Conservation (phyloP, 2,888 invertebrate species). For the Crematogaster levior region DNA sequence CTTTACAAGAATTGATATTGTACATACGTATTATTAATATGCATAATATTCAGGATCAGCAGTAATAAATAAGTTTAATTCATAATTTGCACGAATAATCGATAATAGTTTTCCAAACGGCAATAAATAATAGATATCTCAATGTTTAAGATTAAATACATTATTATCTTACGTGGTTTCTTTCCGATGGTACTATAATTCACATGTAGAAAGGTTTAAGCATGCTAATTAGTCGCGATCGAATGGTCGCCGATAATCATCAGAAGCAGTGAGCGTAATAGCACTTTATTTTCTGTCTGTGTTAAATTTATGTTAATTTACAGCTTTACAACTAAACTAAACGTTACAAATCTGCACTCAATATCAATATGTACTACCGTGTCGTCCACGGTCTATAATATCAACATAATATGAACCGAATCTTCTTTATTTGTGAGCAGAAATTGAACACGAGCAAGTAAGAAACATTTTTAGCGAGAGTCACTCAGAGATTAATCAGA, state of each 20-base stretch:
- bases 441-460: neutral
- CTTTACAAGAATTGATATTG: neutral
- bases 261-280: conserved; percentile 60
- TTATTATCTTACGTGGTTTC: conserved; percentile 32
- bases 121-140: conserved; percentile 47
- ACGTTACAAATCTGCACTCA: neutral
- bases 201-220: neutral
- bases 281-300: conserved; percentile 36
- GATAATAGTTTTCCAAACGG: conserved; percentile 54
- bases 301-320: conserved; percentile 24
- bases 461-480: conserved; percentile 12
- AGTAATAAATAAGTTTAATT: neutral
- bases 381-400: conserved; percentile 24
- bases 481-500: neutral
- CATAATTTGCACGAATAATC: neutral
- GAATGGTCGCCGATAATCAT: conserved; percentile 56
- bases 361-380: conserved; percentile 25
- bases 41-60: neutral
- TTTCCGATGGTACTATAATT: conserved; percentile 54
- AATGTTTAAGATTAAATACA: conserved; percentile 18
- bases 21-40: neutral
- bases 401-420: conserved; percentile 5
- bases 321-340: conserved; percentile 13
- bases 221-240: conserved; percentile 37
- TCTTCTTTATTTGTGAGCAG: conserved; percentile 19